Base-by-base conservation (phyloP, 2,888 invertebrate genomes). In the Himalopsyche anomala region DNA sequence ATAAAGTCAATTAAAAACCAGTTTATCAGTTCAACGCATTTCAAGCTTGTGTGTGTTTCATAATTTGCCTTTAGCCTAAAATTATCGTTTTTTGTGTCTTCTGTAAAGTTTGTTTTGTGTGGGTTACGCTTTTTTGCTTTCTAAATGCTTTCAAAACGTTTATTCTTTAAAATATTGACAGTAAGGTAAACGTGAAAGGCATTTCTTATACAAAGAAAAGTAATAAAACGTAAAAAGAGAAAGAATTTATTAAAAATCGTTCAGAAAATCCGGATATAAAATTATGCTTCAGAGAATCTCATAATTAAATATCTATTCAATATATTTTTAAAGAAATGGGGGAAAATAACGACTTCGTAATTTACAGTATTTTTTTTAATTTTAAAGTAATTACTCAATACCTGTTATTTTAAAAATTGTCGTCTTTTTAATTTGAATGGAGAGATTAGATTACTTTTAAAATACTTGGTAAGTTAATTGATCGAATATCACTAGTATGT, bases 171-270 rank as follows among this genome's bases (percentile, higher is more conserved):
- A 19, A 19, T 19, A 62, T 62, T 62, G 19, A 62, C 19, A 19
- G 62, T 8, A 4, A 19, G 62, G 19, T 62, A 62, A 8, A 2
- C 62, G 62, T 15, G 5, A 28, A 28, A 62, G 62, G 62, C 28
- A 62, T 62, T 62, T 62, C 62, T 28, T 62, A n/a, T 8, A 62
- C 28, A 62, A 62, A 62, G 62, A 62, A 62, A 62, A 62, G 62
- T 62, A 62, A 62, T 62, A 62, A 62, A 19, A 62, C 28, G 19
- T 28, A 28, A 62, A 62, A 11, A 19, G 62, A 19, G 62, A 19
- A 9, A 62, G 62, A 62, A 62, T 62, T 62, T 19, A 62, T 62
- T 62, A 62, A 62, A n/a, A 62, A 19, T 11, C 4, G 19, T 19
- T 62, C 9, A n/a, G 6, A 19, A 19, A 9, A 19, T 8, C 62